Conservation (phyloP, 2,888 invertebrate genomes). For the Notocelia uddmanniana region DNA sequence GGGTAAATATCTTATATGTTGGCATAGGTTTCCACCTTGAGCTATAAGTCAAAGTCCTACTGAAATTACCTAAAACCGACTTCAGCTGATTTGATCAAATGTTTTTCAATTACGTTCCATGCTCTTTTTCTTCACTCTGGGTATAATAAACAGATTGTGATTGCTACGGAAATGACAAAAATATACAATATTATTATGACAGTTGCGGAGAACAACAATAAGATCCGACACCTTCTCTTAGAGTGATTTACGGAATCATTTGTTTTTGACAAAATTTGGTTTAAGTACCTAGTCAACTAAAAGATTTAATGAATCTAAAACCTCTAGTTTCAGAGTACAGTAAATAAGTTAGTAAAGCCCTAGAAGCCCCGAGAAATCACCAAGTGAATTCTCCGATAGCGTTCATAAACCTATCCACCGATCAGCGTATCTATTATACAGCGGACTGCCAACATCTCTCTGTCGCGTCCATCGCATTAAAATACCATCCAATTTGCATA, state of each 20-base stretch:
- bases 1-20: too few species aligned
- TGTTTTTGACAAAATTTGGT: not conserved
- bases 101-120: too few species aligned
- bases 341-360: not conserved
- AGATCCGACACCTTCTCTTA: not conserved
- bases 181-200: too few species aligned
- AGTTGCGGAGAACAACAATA: not conserved
- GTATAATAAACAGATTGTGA: too few species aligned
- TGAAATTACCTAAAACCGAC: too few species aligned
- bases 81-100: too few species aligned
- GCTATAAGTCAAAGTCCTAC: too few species aligned
- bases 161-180: too few species aligned
- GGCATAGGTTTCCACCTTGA: too few species aligned
- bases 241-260: not conserved
- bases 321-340: too few species aligned
- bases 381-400: not conserved
- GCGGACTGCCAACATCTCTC: slow-evolving; percentile 29
- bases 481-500: slow-evolving; percentile 44
- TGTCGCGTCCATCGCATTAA: slow-evolving; percentile 31
- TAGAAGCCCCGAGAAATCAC: not conserved
- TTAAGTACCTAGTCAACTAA: not conserved
- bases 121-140: too few species aligned
- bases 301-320: not conserved
- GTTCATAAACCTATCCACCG: slow-evolving; percentile 18
- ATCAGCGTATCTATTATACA: slow-evolving; percentile 13